Conservation (phyloP, 2,113 vertebrate genomes). For the Pycnonotus jocosus region DNA sequence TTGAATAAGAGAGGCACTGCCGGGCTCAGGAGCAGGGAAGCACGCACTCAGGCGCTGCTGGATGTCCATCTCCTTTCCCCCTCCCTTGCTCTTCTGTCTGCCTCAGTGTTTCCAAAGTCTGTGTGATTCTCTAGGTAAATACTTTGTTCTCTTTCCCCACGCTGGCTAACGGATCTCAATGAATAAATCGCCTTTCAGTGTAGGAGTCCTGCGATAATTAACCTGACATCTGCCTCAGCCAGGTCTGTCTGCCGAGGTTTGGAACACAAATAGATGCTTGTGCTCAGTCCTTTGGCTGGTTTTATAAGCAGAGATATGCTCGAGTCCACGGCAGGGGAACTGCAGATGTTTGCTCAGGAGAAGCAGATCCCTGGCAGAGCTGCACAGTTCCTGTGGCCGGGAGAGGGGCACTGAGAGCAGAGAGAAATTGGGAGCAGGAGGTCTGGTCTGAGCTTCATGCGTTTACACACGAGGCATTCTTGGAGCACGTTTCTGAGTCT, state of each 20-base stretch:
- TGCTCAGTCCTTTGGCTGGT: background rate
- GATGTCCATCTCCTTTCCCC: background rate
- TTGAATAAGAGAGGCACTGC: background rate
- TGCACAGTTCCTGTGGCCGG: background rate
- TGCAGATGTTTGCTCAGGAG: conserved; percentile 36
- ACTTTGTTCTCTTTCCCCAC: background rate
- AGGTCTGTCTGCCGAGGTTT: conserved; percentile 3
- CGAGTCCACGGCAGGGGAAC: background rate
- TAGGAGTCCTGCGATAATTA: conserved; percentile 33
- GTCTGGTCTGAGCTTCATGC: background rate
- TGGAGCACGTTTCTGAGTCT: background rate
- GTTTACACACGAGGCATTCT: background rate
- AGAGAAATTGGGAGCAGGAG: background rate
- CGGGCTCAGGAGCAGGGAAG: background rate
- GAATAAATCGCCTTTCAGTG: conserved; percentile 27
- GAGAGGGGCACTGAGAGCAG: background rate
- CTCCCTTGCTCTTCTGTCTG: background rate
- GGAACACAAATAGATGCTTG: background rate
- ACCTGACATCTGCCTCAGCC: conserved; percentile 17
- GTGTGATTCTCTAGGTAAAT: background rate
- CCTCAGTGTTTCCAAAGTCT: background rate
- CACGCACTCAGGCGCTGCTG: background rate
- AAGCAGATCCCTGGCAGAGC: background rate
- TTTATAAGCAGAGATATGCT: background rate
- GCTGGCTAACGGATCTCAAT: background rate